phyloP scores from a whole-genome alignment of 2,888 invertebrate species.

The Hypselothyrea guttata region DNA sequence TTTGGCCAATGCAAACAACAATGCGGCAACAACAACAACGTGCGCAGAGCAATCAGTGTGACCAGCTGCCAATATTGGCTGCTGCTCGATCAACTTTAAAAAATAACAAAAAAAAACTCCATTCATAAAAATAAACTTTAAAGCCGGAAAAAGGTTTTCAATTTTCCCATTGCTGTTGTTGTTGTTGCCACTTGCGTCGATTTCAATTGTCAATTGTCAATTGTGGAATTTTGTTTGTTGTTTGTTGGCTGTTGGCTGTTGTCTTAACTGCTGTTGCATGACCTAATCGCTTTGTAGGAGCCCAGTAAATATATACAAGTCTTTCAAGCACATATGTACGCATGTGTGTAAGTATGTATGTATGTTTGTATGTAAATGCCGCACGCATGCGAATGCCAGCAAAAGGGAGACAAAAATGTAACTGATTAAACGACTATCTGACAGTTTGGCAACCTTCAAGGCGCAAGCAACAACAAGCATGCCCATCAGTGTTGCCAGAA shows the following conservation, averaged over 20 bases:
- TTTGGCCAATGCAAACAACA: conserved; percentile 66
- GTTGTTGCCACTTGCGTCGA: conserved; percentile 19
- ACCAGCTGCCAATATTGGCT: conserved; percentile 18
- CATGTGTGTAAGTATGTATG: conserved; percentile 17
- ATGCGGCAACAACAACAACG: conserved; percentile 11
- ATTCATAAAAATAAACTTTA: conserved; percentile 60
- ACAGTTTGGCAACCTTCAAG: conserved; percentile 44
- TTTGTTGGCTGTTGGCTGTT: too few species aligned
- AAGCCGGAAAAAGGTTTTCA: conserved; percentile 55
- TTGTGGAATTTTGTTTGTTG: too few species aligned
- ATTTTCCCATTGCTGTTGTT: conserved; percentile 25
- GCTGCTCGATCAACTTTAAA: conserved; percentile 50
- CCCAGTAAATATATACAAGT: conserved; percentile 8
- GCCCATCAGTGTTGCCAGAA: neutral
- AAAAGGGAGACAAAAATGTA: conserved; percentile 51
- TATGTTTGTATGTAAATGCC: conserved; percentile 15
- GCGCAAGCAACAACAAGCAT: conserved; percentile 6
- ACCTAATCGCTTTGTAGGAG: conserved; percentile 66
- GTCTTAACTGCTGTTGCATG: conserved; percentile 63
- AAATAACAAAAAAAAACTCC: conserved; percentile 41
- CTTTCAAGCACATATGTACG: too few species aligned
- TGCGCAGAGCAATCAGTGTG: conserved; percentile 22
- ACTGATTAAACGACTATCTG: conserved; percentile 38
- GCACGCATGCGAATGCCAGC: conserved; percentile 36
- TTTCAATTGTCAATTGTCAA: too few species aligned